These are phyloP conservation scores for Podabrus alpinus DNA, from an alignment of 2,888 invertebrate species.

Conservation along the genomic window DNA sequence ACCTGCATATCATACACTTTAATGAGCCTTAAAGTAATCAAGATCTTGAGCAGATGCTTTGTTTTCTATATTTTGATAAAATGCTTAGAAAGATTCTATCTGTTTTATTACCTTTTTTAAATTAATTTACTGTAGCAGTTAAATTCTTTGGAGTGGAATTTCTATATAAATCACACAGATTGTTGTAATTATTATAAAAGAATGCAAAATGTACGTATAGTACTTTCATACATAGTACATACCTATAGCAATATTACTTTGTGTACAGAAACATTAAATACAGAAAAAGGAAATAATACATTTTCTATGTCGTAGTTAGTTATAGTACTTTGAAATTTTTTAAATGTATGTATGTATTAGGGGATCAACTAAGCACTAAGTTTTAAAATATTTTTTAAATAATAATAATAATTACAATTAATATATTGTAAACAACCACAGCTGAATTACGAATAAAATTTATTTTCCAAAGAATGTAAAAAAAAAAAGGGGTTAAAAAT, in stretches of 20 bases:
- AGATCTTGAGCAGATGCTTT: background rate
- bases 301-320: background rate
- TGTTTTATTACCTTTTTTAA: background rate
- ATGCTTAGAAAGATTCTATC: background rate
- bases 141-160: background rate
- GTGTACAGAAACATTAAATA: background rate
- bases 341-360: background rate
- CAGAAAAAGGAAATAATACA: background rate
- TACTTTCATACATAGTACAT: background rate
- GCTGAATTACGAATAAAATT: too few species aligned
- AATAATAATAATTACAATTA: too few species aligned
- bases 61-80: background rate
- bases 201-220: background rate
- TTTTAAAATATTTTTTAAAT: too few species aligned
- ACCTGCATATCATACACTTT: background rate
- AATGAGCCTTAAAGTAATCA: background rate
- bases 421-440: too few species aligned
- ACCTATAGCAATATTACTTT: background rate
- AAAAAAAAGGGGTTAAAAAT: too few species aligned
- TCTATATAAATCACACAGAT: background rate
- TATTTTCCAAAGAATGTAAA: too few species aligned
- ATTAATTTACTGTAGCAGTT: background rate
- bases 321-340: background rate
- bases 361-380: too few species aligned
- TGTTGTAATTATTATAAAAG: background rate